phyloP scores from a whole-genome alignment of 2,113 vertebrate genomes.

The Hepsetus odoe region DNA sequence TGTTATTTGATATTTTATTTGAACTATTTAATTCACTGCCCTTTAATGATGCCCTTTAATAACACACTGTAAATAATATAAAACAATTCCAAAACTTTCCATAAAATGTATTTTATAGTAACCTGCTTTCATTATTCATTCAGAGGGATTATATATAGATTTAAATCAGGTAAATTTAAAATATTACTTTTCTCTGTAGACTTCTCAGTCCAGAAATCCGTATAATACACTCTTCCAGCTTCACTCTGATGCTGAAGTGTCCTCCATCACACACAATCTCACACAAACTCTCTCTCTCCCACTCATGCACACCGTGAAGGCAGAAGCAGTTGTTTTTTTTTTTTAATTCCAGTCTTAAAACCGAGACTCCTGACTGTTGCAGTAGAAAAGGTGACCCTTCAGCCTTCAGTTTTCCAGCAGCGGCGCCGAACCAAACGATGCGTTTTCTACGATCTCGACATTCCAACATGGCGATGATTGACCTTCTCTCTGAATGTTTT shows the following conservation, averaged over 20 bases:
- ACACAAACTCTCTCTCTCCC: no score
- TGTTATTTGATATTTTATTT: no score
- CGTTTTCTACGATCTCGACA: constrained; percentile 78
- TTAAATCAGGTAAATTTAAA: neutral
- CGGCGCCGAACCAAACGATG: neutral
- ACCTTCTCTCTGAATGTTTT: constrained; percentile 76
- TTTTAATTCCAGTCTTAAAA: constrained; percentile 32
- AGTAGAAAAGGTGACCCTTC: neutral
- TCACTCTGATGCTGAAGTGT: no score
- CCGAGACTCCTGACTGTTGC: neutral
- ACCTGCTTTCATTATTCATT: no score
- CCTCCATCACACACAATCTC: neutral
- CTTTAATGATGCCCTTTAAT: no score
- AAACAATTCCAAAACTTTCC: no score
- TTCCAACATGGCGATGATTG: constrained; percentile 81
- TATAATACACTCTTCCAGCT: no score
- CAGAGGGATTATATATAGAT: no score
- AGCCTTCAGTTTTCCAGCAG: no score
- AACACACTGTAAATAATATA: no score
- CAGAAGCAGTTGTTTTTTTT: constrained; percentile 33
- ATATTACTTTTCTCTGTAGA: neutral
- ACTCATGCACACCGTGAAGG: neutral
- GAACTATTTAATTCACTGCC: no score
- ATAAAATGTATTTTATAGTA: no score
- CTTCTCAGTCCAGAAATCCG: neutral